A percentile compares a stretch with the other conserved stretches of the same genome.
These are phyloP conservation scores for Rhopalosiphum maidis DNA, from an alignment of 1,140 invertebrate species.

Conservation along the genomic window DNA sequence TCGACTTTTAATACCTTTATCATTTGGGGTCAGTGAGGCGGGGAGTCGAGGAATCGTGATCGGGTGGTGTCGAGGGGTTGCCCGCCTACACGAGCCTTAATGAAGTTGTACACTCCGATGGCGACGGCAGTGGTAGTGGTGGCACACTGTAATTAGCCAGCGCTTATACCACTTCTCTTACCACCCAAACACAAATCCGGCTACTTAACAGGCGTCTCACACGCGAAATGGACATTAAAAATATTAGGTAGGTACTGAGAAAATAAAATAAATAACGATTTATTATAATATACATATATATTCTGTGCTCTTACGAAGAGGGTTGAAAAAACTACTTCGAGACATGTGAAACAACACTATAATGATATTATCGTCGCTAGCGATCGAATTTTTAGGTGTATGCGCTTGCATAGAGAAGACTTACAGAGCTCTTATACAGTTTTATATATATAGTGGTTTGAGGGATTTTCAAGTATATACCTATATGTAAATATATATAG, in stretches of 20 bases:
- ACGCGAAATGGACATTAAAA: conserved; percentile 50
- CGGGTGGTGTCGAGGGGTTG: not conserved
- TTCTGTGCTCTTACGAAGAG: not conserved
- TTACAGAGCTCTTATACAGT: not conserved
- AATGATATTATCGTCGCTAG: conserved; percentile 23
- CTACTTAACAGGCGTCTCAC: conserved; percentile 46
- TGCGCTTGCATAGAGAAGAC: not conserved
- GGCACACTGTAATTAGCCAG: conserved; percentile 37
- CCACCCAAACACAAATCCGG: not conserved
- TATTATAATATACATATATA: not conserved
- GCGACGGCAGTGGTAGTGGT: not conserved
- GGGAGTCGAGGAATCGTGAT: not conserved
- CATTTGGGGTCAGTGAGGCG: not conserved
- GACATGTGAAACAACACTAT: conserved; percentile 41
- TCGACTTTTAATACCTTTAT: conserved; percentile 54
- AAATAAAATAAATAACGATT: conserved; percentile 32
- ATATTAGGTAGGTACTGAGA: conserved; percentile 29
- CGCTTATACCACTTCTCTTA: not conserved
- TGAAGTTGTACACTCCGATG: conserved; percentile 48
- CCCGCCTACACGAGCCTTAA: conserved; percentile 9
- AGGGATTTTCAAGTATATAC: not conserved
- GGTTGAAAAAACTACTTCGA: conserved; percentile 36
- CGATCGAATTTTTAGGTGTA: conserved; percentile 9
- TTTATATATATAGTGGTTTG: not conserved
- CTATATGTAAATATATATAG: not conserved